These are phyloP conservation scores for Brachylomia viminalis DNA, from an alignment of 2,888 invertebrate species.

Conservation along the genomic window DNA sequence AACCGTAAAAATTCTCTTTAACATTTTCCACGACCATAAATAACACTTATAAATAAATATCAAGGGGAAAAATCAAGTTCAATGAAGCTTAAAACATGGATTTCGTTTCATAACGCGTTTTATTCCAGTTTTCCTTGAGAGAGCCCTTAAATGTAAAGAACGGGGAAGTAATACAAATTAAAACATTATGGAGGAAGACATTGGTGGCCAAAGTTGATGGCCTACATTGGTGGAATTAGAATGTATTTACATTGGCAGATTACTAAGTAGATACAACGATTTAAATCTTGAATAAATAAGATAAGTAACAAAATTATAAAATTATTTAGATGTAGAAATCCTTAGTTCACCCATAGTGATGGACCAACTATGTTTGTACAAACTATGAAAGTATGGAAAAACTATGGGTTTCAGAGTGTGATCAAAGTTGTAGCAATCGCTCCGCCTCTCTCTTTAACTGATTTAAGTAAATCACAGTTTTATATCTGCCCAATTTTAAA, in stretches of 20 bases:
- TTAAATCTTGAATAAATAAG: too few relatives aligned
- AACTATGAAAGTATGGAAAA: not conserved
- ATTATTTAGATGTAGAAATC: too few relatives aligned
- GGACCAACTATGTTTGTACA: too few relatives aligned
- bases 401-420: not conserved
- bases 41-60: constrained; percentile 55
- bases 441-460: not conserved
- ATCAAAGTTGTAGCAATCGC: too few relatives aligned
- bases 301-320: too few relatives aligned
- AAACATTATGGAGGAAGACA: constrained; percentile 18
- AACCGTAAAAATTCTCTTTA: constrained; percentile 10
- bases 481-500: not conserved
- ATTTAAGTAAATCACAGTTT: not conserved
- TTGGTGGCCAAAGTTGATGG: constrained; percentile 2
- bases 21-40: constrained; percentile 41
- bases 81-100: constrained; percentile 47
- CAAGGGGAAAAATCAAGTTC: constrained; percentile 52
- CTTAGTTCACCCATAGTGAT: too few relatives aligned
- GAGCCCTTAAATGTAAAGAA: constrained; percentile 30
- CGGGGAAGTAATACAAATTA: constrained; percentile 50
- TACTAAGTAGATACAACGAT: not conserved
- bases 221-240: constrained; percentile 4
- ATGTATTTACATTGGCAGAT: not conserved
- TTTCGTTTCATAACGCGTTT: constrained; percentile 54
- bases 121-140: constrained; percentile 41